Conservation (phyloP, 1,140 invertebrate genomes). For the Lasaia peninsularis region DNA sequence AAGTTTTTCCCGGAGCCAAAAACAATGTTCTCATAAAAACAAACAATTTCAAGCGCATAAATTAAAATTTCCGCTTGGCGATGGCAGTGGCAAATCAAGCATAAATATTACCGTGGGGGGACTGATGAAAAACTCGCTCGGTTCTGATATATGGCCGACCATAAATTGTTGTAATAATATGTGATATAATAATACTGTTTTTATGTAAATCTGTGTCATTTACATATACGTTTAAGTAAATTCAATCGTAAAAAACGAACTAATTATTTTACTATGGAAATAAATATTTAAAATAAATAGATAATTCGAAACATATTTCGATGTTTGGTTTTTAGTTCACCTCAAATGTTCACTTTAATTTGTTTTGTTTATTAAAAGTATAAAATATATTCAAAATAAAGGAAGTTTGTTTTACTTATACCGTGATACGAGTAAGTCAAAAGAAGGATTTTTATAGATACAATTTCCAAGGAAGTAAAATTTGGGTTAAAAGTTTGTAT, state of each 20-base stretch:
- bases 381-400: too few relatives aligned
- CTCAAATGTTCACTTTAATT: not conserved
- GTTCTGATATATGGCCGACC: conserved; percentile 12
- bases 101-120: conserved; percentile 61
- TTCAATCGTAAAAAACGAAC: not conserved
- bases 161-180: conserved; percentile 11
- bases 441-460: too few relatives aligned
- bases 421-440: too few relatives aligned
- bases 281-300: not conserved
- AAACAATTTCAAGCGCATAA: conserved; percentile 70
- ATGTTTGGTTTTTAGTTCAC: not conserved
- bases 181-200: conserved; percentile 10
- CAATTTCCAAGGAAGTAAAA: too few relatives aligned
- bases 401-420: too few relatives aligned
- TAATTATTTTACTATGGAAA: conserved; percentile 3
- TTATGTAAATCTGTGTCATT: conserved; percentile 4
- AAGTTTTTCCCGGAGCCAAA: conserved; percentile 55
- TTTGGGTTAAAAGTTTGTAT: too few relatives aligned
- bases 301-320: not conserved
- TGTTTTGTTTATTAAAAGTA: too few relatives aligned
- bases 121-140: conserved; percentile 17
- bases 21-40: conserved; percentile 62
- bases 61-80: conserved; percentile 73
- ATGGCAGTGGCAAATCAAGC: conserved; percentile 63
- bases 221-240: not conserved